Base-by-base conservation (phyloP, 1,140 invertebrate genomes). In the Halyomorpha halys region DNA sequence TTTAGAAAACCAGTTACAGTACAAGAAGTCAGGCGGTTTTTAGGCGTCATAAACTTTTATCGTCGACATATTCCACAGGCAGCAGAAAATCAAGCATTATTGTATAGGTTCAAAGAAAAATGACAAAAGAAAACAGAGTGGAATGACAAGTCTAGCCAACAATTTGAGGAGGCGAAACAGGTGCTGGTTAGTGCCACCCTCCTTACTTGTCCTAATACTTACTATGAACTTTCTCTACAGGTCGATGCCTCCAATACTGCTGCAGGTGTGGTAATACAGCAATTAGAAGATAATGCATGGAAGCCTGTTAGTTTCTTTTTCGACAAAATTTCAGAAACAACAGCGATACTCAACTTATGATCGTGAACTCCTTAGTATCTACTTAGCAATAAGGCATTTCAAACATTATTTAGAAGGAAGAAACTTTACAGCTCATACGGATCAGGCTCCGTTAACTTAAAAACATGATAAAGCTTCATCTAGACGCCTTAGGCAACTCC, bases 281-380 rank as follows among this genome's bases (percentile, higher is more conserved):
- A 65, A 61, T 23, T 8, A 13, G 9, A 30, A 16, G 13, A 62
- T 4, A 6, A 62, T 30, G 14, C 5, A 15, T 59, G 49, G 49
- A 23, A 47, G 19, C 70, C 68, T 5, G n/a, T 68, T 0, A 67
- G 45, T 14, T 70, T 70, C 60, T 70, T 69, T 39, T 69, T 65
- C 3, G 44, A 60, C 8, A 70, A 66, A 62, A 45, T 70, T 3
- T 64, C n/a, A 18, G 15, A 23, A 25, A 45, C 69, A 15, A 39
- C 69, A 45, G 71, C 70, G 34, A 13, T 39, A 39, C 13, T 39
- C 34, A 39, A 39, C 34, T 11, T 39, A 39, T 1, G 34, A 39
- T 39, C 34, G 34, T 39, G 34, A 39, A 39, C 34, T 39, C 11
- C 34, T 39, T 13, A 39, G 34, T 13, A 39, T 39, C 34, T 13